These are phyloP conservation scores for Stenodema calcarata DNA, from an alignment of 2,888 invertebrate genomes.

Conservation along the genomic window DNA sequence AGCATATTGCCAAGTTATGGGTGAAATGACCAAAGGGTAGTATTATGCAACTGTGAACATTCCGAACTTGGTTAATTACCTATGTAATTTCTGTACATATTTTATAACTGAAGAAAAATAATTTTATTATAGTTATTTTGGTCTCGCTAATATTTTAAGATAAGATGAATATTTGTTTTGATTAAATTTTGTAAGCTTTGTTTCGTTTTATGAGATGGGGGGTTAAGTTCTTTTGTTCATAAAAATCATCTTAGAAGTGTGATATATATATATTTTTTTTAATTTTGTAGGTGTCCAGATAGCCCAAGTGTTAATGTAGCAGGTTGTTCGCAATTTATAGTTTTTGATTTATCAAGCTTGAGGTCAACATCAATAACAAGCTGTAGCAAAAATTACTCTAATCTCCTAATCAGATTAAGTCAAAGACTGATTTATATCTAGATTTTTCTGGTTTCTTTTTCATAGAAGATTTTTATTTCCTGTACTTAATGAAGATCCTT, in stretches of 20 bases:
- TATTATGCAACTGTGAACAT: neutral
- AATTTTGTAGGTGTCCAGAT: neutral
- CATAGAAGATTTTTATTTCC: neutral
- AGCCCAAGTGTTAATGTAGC: neutral
- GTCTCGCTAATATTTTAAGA: neutral
- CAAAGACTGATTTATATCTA: constrained; percentile 12
- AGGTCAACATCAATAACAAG: neutral
- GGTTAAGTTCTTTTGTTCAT: neutral
- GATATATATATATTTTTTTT: neutral
- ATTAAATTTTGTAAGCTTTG: neutral
- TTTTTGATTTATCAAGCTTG: neutral
- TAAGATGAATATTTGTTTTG: neutral
- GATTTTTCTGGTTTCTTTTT: neutral
- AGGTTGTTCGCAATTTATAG: neutral
- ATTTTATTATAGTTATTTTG: neutral
- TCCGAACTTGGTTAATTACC: neutral
- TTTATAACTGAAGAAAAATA: neutral
- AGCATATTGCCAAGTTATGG: neutral
- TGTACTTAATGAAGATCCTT: neutral
- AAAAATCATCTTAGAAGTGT: neutral
- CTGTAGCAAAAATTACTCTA: neutral
- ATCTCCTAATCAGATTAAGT: neutral
- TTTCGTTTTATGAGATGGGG: neutral
- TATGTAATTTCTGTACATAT: neutral
- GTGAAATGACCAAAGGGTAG: neutral